These are phyloP conservation scores for Halyomorpha halys DNA, from an alignment of 1,140 invertebrate genomes.

Conservation along the genomic window DNA sequence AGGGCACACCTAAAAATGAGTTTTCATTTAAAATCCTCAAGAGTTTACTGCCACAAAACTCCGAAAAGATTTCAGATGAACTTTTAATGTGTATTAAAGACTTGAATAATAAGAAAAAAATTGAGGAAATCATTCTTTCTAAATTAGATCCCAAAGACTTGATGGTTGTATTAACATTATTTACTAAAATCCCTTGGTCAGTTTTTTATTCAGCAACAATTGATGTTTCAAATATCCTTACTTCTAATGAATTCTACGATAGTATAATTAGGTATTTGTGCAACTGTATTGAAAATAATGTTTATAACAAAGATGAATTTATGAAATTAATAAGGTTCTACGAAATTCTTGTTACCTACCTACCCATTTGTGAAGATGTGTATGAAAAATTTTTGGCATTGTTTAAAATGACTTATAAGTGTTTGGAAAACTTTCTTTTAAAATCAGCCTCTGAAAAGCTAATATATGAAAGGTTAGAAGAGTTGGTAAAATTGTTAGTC, in stretches of 20 bases:
- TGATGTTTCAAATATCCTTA: neutral
- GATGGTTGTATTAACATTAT: neutral
- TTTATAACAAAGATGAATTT: neutral
- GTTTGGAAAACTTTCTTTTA: neutral
- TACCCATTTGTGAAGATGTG: neutral
- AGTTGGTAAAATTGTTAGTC: neutral
- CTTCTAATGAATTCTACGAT: conserved; percentile 1
- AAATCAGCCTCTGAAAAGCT: neutral
- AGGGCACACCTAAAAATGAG: no score
- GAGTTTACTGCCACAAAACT: no score
- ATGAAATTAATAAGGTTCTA: neutral
- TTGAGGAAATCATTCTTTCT: neutral
- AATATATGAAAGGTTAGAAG: neutral
- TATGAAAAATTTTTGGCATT: neutral
- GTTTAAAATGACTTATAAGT: conserved; percentile 4
- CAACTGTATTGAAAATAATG: neutral
- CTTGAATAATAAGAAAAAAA: neutral
- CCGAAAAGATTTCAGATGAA: no score
- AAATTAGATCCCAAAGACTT: neutral
- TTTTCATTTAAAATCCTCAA: no score
- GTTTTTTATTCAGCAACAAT: neutral
- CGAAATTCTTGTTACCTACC: neutral
- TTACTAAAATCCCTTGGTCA: neutral
- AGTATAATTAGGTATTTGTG: neutral
- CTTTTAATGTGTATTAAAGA: no score